A percentile compares a stretch with the other conserved stretches of the same genome.
Conservation (phyloP, 1,140 invertebrate genomes). For the Euwallacea fornicatus region DNA sequence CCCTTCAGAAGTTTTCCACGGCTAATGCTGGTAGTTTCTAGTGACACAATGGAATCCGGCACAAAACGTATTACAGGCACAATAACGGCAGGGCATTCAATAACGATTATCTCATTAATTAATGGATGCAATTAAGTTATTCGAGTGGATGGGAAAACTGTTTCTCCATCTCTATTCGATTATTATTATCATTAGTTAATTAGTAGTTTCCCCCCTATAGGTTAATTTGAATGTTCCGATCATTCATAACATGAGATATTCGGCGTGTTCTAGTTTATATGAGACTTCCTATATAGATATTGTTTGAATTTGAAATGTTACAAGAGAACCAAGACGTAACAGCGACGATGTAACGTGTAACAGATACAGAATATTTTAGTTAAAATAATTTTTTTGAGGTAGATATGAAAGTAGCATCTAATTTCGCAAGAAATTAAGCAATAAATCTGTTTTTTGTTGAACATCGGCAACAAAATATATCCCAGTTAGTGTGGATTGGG, state of each 20-base stretch:
- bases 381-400: too few species aligned
- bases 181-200: not conserved
- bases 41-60: slow-evolving; percentile 7
- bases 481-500: too few species aligned
- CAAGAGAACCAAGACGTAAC: too few species aligned
- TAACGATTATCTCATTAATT: slow-evolving; percentile 9
- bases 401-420: too few species aligned
- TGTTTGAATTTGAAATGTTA: too few species aligned
- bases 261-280: not conserved
- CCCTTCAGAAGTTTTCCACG: not conserved
- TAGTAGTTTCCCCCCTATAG: not conserved
- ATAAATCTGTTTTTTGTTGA: too few species aligned
- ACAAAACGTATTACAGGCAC: not conserved
- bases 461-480: too few species aligned
- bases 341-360: too few species aligned
- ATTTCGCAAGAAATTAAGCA: too few species aligned
- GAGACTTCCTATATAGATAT: not conserved
- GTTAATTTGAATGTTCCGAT: slow-evolving; percentile 14
- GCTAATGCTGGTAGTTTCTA: slow-evolving; percentile 5
- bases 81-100: slow-evolving; percentile 3
- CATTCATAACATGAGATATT: not conserved
- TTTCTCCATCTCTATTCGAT: not conserved
- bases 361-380: too few species aligned
- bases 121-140: not conserved
- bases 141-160: not conserved